Evolutionary conservation across 2,888 invertebrate genomes (phyloP).

Genomic region (Thera obeliscata): DNA sequence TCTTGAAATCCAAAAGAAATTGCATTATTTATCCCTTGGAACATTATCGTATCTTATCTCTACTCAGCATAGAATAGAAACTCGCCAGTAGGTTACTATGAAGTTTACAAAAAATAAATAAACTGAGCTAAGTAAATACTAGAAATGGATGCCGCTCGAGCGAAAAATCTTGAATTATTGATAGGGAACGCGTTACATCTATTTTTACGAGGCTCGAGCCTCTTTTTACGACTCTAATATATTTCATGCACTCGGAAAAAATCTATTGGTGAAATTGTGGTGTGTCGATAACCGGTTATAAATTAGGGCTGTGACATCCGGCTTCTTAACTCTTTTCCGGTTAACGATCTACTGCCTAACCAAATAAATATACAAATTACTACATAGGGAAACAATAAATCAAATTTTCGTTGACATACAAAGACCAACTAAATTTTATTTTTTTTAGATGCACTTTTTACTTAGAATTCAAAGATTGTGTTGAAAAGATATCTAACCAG

Average conservation of each 20-base stretch:
- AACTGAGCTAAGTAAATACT: slow-evolving; percentile 40
- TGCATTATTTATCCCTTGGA: neutral
- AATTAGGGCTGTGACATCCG: slow-evolving; percentile 14
- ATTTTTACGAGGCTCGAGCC: slow-evolving; percentile 77
- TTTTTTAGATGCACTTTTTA: too few relatives aligned
- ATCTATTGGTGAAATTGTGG: slow-evolving; percentile 70
- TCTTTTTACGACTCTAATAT: slow-evolving; percentile 75
- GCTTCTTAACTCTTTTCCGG: slow-evolving; percentile 9
- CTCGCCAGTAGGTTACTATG: too few relatives aligned
- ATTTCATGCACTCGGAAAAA: slow-evolving; percentile 76
- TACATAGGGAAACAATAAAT: too few relatives aligned
- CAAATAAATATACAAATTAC: neutral
- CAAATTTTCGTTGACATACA: too few relatives aligned
- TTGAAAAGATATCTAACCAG: too few relatives aligned
- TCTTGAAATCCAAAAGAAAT: neutral
- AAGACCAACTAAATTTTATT: too few relatives aligned
- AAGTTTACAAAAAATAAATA: slow-evolving; percentile 3
- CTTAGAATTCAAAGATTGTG: too few relatives aligned
- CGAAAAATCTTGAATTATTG: slow-evolving; percentile 79
- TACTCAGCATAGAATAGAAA: too few relatives aligned
- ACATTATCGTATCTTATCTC: neutral
- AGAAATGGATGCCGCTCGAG: slow-evolving; percentile 35
- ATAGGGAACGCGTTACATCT: slow-evolving; percentile 73
- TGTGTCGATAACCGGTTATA: slow-evolving; percentile 67
- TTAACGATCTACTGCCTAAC: neutral